phyloP scores from a whole-genome alignment of 2,888 invertebrate genomes.

The Cremastobaeus sp. region DNA sequence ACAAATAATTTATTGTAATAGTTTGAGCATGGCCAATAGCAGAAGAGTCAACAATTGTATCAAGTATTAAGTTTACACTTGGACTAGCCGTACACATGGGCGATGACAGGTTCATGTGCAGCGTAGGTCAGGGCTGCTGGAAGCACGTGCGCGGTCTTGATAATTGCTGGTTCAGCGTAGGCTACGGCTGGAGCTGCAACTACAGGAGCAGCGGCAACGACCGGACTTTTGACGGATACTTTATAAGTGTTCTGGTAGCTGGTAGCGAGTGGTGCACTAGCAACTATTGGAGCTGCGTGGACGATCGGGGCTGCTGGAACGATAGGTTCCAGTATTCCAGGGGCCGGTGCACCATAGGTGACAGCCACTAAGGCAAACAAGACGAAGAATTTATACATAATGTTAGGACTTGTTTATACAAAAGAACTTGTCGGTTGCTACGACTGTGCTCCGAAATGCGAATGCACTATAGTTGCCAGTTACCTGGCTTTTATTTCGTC shows the following conservation, averaged over 20 bases:
- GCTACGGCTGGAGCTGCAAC: conserved; percentile 67
- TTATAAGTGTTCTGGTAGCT: conserved; percentile 80
- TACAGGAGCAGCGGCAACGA: conserved; percentile 75
- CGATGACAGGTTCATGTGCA: conserved; percentile 62
- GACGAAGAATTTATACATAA: conserved; percentile 68
- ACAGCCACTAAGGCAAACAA: conserved; percentile 70
- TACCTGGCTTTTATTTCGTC: conserved; percentile 41
- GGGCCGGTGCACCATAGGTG: conserved; percentile 74
- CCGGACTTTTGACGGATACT: conserved; percentile 65
- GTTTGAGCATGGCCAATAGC: too few species aligned
- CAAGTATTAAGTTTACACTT: too few species aligned
- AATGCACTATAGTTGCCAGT: conserved; percentile 2
- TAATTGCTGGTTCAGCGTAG: conserved; percentile 78
- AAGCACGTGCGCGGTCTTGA: conserved; percentile 65
- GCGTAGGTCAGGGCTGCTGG: conserved; percentile 69
- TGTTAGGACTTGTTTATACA: neutral
- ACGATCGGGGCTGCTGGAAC: conserved; percentile 70
- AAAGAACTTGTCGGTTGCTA: neutral
- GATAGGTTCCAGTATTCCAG: conserved; percentile 68
- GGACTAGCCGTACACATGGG: too few species aligned
- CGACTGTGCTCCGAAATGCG: conserved; percentile 22
- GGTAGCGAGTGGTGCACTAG: conserved; percentile 77
- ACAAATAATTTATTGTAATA: too few species aligned
- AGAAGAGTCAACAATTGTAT: too few species aligned
- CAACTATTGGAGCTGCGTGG: conserved; percentile 78